Base-by-base conservation (phyloP, 64 coral and sea anemone genomes). In the Stylophora pistillata region DNA sequence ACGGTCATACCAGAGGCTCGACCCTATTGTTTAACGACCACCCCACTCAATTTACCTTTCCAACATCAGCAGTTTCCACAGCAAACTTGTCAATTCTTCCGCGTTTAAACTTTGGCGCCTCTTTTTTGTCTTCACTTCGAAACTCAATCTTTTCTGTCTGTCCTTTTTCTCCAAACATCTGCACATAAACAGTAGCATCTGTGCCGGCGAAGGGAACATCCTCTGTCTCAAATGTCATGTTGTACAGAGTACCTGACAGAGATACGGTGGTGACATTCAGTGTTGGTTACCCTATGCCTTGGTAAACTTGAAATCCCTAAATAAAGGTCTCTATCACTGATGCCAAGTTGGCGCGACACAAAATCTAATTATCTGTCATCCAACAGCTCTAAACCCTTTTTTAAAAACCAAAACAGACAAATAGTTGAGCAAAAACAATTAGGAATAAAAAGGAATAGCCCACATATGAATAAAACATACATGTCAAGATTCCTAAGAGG, bases 81-180 rank as follows among this genome's bases (percentile, higher is more conserved):
- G 95, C 91, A 93, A 96, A 96, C 76, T 96, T 96, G 74, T 96
- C 95, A 16, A 89, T 96, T 62, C 88, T 71, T 71, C 95, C 91
- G 20, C 89, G 78, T 30, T 93, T 91, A 56, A 96, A 96, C 18
- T 88, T 88, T 26, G 86, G 79, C 10, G 82, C 37, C 55, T 72
- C 72, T 27, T 81, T 47, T 72, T 93, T 76, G 54, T 89, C 85
- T 29, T 86, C 82, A 26, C 77, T 91, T 59, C 33, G 77, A 77
- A 96, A 96, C 74, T 96, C 95, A 16, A 96, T 96, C 87, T 87
- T 96, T 14, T 89, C 95, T 15, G 95, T 96, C 70, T 92, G 72
- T 54, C 95, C 95, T 0, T 96, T 62, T 16, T 93, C 91, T 9
- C 95, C 95, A 77, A 73, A 71, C 29, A 96, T 47, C 21, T 96